Evolutionary conservation across 2,797 vertebrate species (phyloP), one percentile per base, ranked within the genome.

Genomic region (Labeo calbasu): DNA sequence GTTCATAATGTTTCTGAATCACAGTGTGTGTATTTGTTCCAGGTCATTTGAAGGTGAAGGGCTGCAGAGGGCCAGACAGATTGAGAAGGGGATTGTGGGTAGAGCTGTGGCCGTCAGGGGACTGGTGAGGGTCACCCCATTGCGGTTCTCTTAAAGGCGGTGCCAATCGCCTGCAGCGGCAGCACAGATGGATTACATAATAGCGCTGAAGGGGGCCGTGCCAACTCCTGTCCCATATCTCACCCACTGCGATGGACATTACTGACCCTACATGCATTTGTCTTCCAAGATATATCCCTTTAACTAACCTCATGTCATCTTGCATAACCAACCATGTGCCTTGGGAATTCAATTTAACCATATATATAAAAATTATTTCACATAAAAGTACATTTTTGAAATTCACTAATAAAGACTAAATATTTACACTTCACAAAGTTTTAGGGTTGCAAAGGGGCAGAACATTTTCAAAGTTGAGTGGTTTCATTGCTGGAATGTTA

Each of bases 111-210:
- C 48, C 7, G 21, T 46, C 51, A 28, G 48, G 68, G 36, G 76
- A 75, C 48, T 50, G 63, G 77, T 59, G 17, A 59, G 53, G 85
- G 79, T 82, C 65, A 50, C 63, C 59, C 50, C 9, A 5, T 28
- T 40, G 48, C 36, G 40, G 25, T 76, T 68, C 43, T 84, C 65
- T 63, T 73, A 19, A 28, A 73, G 65, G 5, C 21, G 0, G 14
- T 77, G 71, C 66, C 84, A 87, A 68, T 72, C 19, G 14, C 81
- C 84, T 19, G 25, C 28, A 59, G 81, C 1, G 81, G 46, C 53
- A 23, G 71, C 25, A 77, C 84, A 85, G 86, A 87, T 83, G 81
- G 86, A 83, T 87, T 85, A 85, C 77, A 79, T 84, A 87, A 85
- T 13, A 23, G 17, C 9, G 46, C 32, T 65, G 50, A 69, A 5